phyloP scores from a whole-genome alignment of 2,888 invertebrate species.

The Copidosoma aretas region DNA sequence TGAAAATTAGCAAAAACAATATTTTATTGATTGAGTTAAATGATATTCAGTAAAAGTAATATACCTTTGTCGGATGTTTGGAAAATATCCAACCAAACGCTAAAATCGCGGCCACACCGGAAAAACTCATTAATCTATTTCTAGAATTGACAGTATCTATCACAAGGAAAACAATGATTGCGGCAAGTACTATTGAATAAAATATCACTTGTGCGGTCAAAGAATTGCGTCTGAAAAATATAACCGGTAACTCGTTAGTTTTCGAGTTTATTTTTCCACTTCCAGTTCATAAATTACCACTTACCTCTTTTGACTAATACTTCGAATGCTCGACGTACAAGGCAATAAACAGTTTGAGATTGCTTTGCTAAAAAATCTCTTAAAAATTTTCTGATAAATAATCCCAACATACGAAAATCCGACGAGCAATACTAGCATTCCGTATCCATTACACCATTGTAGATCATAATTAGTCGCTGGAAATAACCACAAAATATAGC shows the following conservation, averaged over 20 bases:
- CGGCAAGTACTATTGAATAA: conserved; percentile 63
- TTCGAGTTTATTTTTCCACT: background rate
- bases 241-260: background rate
- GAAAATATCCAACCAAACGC: conserved; percentile 71
- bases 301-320: conserved; percentile 36
- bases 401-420: conserved; percentile 69
- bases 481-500: conserved; percentile 17
- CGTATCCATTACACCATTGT: conserved; percentile 72
- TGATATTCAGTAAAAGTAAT: background rate
- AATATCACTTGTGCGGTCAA: conserved; percentile 52
- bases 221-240: conserved; percentile 63
- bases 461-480: conserved; percentile 46
- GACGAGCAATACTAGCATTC: conserved; percentile 73
- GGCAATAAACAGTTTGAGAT: conserved; percentile 54
- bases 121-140: conserved; percentile 72
- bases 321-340: conserved; percentile 25
- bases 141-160: conserved; percentile 68
- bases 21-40: background rate
- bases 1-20: background rate
- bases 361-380: conserved; percentile 61
- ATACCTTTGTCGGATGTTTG: conserved; percentile 66
- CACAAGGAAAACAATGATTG: conserved; percentile 68
- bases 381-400: conserved; percentile 57
- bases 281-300: background rate
- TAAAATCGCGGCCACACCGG: conserved; percentile 72